A percentile compares a stretch with the other conserved stretches of the same genome.
These are phyloP conservation scores for Pogona vitticeps DNA, from an alignment of 2,113 vertebrate species.

Conservation along the genomic window DNA sequence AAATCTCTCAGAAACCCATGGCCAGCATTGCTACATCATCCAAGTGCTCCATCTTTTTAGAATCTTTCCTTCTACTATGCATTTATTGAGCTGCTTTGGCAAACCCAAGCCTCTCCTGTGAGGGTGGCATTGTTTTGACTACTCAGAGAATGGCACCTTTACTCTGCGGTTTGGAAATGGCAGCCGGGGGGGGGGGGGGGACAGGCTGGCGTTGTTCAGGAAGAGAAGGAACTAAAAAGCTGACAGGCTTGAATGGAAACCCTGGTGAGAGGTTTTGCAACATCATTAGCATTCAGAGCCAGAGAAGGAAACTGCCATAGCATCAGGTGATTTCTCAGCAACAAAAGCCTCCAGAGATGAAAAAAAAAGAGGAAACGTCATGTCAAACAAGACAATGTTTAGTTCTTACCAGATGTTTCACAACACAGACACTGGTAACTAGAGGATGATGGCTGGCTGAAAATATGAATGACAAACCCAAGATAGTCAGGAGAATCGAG, in stretches of 20 bases:
- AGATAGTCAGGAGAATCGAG: neutral
- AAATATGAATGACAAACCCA: neutral
- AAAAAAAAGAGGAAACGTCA: neutral
- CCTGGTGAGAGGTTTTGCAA: neutral
- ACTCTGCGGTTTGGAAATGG: neutral
- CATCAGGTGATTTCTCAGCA: conserved; percentile 9
- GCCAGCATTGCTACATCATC: no score
- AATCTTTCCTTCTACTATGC: no score
- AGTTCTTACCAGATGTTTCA: conserved; percentile 12
- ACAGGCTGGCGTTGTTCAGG: neutral
- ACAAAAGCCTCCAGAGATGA: neutral
- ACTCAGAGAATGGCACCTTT: neutral
- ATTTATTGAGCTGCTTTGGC: no score
- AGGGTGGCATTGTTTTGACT: no score
- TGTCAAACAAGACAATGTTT: neutral
- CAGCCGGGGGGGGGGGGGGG: no score
- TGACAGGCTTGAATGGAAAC: neutral
- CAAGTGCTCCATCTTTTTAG: no score
- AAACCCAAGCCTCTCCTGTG: no score
- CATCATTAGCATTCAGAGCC: conserved; percentile 1
- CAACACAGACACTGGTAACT: neutral
- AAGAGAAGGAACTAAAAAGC: neutral
- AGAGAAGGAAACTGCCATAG: neutral
- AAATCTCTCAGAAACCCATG: no score
- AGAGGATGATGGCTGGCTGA: neutral